Evolutionary conservation across 1,140 invertebrate species (phyloP).

Genomic region (Arctopsyche grandis): DNA sequence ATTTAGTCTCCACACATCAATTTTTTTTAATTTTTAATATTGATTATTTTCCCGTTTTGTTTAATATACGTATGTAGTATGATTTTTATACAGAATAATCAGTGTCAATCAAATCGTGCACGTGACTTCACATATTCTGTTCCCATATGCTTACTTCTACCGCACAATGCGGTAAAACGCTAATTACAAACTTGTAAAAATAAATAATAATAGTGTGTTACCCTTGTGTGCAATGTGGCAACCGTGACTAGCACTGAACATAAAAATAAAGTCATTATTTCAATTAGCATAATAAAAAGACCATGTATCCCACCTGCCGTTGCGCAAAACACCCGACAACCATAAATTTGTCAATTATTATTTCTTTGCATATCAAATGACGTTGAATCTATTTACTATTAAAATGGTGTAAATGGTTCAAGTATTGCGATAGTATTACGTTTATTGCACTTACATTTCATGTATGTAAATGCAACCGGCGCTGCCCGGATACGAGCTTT

Average conservation of each 20-base stretch:
- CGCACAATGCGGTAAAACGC: background rate
- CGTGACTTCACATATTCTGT: background rate
- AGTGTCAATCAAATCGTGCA: background rate
- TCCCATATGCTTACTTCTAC: background rate
- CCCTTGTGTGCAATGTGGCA: background rate
- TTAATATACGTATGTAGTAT: too few species aligned
- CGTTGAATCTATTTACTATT: background rate
- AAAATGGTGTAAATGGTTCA: background rate
- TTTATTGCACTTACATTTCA: background rate
- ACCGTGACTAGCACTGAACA: background rate
- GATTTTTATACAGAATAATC: background rate
- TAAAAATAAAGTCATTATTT: constrained; percentile 21
- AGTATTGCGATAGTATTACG: background rate
- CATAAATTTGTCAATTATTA: background rate
- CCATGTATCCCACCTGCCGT: background rate
- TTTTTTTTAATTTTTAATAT: too few species aligned
- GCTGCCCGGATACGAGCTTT: background rate
- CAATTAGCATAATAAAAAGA: background rate
- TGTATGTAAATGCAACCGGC: background rate
- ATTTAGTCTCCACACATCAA: too few species aligned
- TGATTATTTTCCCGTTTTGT: too few species aligned
- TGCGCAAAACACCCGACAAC: background rate
- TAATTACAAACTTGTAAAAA: background rate
- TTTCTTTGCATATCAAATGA: background rate
- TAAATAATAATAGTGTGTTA: background rate